These are phyloP conservation scores for Tinea pellionella DNA, from an alignment of 2,888 invertebrate genomes.

Conservation along the genomic window DNA sequence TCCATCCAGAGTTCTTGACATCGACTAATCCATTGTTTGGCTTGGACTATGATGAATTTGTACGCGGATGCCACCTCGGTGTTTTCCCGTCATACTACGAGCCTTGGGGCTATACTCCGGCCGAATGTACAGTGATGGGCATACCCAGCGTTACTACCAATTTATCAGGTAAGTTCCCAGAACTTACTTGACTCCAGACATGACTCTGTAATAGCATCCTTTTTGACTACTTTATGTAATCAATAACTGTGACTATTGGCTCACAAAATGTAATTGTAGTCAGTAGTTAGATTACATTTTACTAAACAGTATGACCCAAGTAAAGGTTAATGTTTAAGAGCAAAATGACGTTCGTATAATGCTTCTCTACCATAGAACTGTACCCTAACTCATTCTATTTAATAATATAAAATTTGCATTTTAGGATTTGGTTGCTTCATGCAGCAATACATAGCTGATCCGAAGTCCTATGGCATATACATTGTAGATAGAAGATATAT, in stretches of 20 bases:
- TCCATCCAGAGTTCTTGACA: conserved; percentile 98
- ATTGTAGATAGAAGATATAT: conserved; percentile 95
- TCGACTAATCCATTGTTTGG: conserved; percentile 98
- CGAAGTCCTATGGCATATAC: conserved; percentile 98
- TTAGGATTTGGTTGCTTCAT: conserved; percentile 97
- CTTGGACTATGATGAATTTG: conserved; percentile 98
- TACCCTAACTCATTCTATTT: too few species aligned
- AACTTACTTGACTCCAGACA: conserved; percentile 85
- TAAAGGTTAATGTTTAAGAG: too few species aligned
- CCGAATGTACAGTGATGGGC: conserved; percentile 99
- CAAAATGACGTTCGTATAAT: too few species aligned
- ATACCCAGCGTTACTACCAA: conserved; percentile 99
- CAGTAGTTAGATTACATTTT: too few species aligned
- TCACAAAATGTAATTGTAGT: too few species aligned
- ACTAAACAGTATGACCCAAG: too few species aligned
- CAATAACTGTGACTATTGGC: too few species aligned
- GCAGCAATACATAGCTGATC: conserved; percentile 97
- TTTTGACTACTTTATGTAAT: too few species aligned
- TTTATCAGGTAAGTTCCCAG: conserved; percentile 75
- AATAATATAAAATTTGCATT: conserved; percentile 11
- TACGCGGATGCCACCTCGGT: conserved; percentile 97
- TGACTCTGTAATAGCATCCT: too few species aligned
- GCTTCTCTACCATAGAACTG: too few species aligned
- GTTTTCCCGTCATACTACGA: conserved; percentile 99
- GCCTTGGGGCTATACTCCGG: conserved; percentile 99